phyloP scores from a whole-genome alignment of 2,113 vertebrate species.

The Egretta garzetta region DNA sequence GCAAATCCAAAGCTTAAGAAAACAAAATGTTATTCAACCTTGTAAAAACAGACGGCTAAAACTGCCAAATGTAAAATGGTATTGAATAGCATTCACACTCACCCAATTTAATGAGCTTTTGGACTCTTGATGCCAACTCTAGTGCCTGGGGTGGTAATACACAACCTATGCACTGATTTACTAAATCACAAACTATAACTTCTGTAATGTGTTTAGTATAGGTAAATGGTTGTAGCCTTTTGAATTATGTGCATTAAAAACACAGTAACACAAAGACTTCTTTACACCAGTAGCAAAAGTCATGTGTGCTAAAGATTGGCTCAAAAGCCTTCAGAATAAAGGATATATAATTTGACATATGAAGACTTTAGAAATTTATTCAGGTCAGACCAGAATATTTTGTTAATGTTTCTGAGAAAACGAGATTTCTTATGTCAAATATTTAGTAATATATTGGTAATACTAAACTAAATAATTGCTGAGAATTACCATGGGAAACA shows the following conservation, averaged over 20 bases:
- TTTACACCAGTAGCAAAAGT: background rate
- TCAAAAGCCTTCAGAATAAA: background rate
- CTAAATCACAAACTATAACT: background rate
- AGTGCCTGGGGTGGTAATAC: background rate
- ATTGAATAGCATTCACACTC: constrained; percentile 39
- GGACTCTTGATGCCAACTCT: background rate
- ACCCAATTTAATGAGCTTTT: constrained; percentile 45
- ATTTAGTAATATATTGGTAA: background rate
- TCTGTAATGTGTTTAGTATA: background rate
- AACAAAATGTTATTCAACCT: constrained; percentile 42
- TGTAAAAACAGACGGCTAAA: constrained; percentile 35
- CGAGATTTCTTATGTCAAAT: background rate
- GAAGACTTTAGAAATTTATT: background rate
- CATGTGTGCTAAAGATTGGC: background rate
- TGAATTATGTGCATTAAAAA: background rate
- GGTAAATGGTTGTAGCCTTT: background rate
- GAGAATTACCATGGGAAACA: background rate
- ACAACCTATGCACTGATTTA: background rate
- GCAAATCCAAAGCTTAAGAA: constrained; percentile 57
- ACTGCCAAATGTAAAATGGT: constrained; percentile 31
- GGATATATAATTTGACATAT: background rate
- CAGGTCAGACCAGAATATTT: background rate
- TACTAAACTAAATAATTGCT: background rate
- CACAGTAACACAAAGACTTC: background rate
- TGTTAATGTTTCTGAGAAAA: background rate